These are phyloP conservation scores for Pseudochromis fuscus DNA, from an alignment of 2,797 vertebrate genomes.

Conservation along the genomic window DNA sequence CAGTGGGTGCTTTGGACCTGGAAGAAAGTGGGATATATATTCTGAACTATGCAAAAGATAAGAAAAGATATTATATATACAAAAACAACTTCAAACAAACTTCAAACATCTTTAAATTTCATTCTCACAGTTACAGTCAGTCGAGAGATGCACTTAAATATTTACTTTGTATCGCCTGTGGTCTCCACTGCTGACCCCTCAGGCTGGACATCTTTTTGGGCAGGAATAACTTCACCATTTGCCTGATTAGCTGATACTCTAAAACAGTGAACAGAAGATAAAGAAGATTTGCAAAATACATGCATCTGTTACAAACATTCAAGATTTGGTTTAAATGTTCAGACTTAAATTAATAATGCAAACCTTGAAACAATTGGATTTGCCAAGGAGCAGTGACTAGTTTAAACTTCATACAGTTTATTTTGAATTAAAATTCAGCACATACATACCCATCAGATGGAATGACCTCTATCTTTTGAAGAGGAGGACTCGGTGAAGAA, in stretches of 20 bases:
- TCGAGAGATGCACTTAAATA: slow-evolving; percentile 25
- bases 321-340: slow-evolving; percentile 24
- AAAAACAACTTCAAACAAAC: background rate
- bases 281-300: slow-evolving; percentile 8
- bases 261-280: slow-evolving; percentile 13
- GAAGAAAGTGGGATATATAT: slow-evolving; percentile 36
- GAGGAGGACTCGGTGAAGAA: slow-evolving; percentile 25
- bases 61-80: background rate
- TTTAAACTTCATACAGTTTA: slow-evolving; percentile 5
- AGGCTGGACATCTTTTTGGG: slow-evolving; percentile 20
- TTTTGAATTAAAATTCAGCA: slow-evolving; percentile 41
- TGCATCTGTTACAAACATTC: background rate
- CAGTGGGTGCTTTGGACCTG: slow-evolving; percentile 45
- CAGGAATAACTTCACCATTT: slow-evolving; percentile 24
- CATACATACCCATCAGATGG: slow-evolving; percentile 30
- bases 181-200: slow-evolving; percentile 35
- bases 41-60: slow-evolving; percentile 25
- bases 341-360: slow-evolving; percentile 33
- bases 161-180: slow-evolving; percentile 50
- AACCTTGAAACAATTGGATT: slow-evolving; percentile 10
- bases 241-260: slow-evolving; percentile 40
- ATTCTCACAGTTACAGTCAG: slow-evolving; percentile 13
- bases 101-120: slow-evolving; percentile 24
- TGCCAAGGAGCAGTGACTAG: background rate
- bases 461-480: slow-evolving; percentile 11